Conservation (phyloP, 2,888 invertebrate genomes). For the Limnephilus lunatus region DNA sequence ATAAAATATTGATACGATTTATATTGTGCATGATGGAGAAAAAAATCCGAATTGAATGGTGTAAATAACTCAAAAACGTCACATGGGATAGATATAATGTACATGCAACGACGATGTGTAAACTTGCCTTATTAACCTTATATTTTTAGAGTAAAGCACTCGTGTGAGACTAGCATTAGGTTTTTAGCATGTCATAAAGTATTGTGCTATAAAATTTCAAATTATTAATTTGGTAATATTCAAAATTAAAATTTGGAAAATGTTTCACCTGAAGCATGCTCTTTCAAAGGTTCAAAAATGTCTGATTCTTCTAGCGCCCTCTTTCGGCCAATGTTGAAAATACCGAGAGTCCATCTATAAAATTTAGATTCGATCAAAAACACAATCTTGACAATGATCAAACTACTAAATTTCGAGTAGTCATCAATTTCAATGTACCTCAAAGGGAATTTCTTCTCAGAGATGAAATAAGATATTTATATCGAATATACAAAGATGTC, state of each 20-base stretch:
- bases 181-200: neutral
- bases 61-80: no score
- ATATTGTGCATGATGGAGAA: no score
- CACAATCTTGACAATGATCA: neutral
- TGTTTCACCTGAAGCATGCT: constrained; percentile 80
- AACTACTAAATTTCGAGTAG: neutral
- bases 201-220: neutral
- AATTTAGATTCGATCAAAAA: constrained; percentile 33
- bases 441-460: neutral
- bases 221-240: neutral
- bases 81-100: no score
- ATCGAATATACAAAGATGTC: neutral
- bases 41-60: no score
- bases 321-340: constrained; percentile 82
- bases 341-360: constrained; percentile 83
- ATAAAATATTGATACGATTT: no score
- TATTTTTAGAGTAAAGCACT: no score
- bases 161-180: neutral
- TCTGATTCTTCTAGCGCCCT: constrained; percentile 82
- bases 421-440: neutral
- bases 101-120: no score
- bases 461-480: neutral
- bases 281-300: constrained; percentile 81
- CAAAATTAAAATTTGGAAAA: neutral
- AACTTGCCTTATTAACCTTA: no score